phyloP scores from a whole-genome alignment of 2,888 invertebrate genomes.

The Eupeodes latifasciatus region DNA sequence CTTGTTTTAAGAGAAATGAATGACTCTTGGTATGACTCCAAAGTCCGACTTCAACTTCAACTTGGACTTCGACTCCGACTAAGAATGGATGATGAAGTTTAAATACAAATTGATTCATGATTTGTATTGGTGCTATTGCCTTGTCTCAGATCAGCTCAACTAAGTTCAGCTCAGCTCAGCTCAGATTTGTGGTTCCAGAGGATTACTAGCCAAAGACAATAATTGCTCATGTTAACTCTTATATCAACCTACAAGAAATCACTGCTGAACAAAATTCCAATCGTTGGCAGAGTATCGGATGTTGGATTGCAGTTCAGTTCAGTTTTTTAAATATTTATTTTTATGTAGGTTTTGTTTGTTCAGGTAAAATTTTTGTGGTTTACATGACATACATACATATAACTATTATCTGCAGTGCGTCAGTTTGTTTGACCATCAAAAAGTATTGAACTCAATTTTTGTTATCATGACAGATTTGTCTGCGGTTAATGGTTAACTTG shows the following conservation, averaged over 20 bases:
- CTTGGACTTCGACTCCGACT: not conserved
- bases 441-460: slow-evolving; percentile 8
- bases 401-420: slow-evolving; percentile 5
- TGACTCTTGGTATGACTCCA: not conserved
- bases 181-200: slow-evolving; percentile 14
- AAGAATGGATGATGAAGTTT: slow-evolving; percentile 7
- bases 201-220: slow-evolving; percentile 38
- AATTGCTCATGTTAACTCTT: slow-evolving; percentile 47
- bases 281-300: slow-evolving; percentile 32
- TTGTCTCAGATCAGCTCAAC: not conserved
- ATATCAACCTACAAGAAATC: slow-evolving; percentile 28
- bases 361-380: slow-evolving; percentile 34
- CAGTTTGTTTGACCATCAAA: slow-evolving; percentile 10
- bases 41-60: not conserved
- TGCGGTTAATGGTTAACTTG: slow-evolving; percentile 18
- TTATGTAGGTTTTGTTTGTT: not conserved
- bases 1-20: not conserved
- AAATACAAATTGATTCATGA: slow-evolving; percentile 43
- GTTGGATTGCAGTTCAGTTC: slow-evolving; percentile 4
- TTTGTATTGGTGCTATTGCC: not conserved
- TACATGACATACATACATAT: slow-evolving; percentile 20
- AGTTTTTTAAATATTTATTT: not conserved
- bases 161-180: too few relatives aligned
- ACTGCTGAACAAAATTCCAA: slow-evolving; percentile 28
- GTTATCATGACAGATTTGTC: slow-evolving; percentile 5